phyloP scores from a whole-genome alignment of 2,797 vertebrate species.

The Ctenochaetus hawaiiensis region DNA sequence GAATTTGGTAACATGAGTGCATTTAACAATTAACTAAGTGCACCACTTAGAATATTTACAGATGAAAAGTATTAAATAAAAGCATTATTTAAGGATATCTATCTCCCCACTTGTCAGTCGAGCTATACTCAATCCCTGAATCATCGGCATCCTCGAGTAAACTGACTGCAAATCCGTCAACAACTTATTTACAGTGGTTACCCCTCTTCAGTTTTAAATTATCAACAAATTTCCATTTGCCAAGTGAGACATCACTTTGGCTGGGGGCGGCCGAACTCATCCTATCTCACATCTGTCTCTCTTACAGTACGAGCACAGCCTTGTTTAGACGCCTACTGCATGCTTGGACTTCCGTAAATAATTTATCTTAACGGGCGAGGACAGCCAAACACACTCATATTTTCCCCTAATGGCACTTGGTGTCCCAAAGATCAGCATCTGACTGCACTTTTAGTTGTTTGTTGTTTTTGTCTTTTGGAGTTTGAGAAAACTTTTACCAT shows the following conservation, averaged over 20 bases:
- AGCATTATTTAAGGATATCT: neutral
- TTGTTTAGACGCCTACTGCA: slow-evolving; percentile 55
- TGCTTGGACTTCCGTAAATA: slow-evolving; percentile 69
- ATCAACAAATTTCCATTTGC: slow-evolving; percentile 36
- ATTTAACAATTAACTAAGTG: neutral
- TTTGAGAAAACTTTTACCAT: neutral
- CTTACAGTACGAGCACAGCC: slow-evolving; percentile 18
- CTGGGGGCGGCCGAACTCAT: slow-evolving; percentile 14
- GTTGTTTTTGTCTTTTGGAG: neutral
- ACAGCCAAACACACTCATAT: slow-evolving; percentile 58
- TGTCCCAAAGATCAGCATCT: neutral
- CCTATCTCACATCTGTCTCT: slow-evolving; percentile 56
- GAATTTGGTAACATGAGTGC: neutral
- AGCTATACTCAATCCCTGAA: neutral
- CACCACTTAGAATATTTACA: neutral
- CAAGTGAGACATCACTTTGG: neutral
- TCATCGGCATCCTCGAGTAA: neutral
- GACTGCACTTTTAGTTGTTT: neutral
- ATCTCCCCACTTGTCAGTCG: too few species aligned
- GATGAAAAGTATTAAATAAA: neutral
- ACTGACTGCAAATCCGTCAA: neutral
- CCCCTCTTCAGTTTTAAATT: slow-evolving; percentile 20
- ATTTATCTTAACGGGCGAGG: slow-evolving; percentile 65
- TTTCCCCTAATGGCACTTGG: slow-evolving; percentile 22
- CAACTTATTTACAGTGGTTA: slow-evolving; percentile 32